These are phyloP conservation scores for Ips typographus DNA, from an alignment of 1,140 invertebrate species.

Conservation along the genomic window DNA sequence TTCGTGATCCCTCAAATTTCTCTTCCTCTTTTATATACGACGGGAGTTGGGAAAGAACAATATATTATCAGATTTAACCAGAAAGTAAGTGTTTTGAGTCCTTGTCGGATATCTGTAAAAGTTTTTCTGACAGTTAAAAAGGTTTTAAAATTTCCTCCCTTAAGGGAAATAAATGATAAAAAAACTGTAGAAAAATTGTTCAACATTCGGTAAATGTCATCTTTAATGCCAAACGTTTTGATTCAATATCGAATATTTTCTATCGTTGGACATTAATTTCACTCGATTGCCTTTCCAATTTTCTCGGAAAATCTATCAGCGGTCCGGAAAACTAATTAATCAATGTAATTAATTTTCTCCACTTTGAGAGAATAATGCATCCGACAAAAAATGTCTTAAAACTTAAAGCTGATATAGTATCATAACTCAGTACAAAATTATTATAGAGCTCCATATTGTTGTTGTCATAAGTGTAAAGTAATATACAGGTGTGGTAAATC, in stretches of 20 bases:
- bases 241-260: conserved; percentile 14
- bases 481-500: background rate
- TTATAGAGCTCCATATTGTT: background rate
- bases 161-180: no score
- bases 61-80: background rate
- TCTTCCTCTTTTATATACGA: background rate
- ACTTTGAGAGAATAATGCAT: no score
- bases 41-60: background rate
- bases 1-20: conserved; percentile 1
- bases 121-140: no score
- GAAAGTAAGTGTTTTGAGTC: background rate
- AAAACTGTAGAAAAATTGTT: no score
- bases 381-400: conserved; percentile 8
- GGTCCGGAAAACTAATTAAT: conserved; percentile 23
- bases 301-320: conserved; percentile 24
- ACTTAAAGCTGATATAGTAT: background rate
- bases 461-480: background rate
- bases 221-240: no score
- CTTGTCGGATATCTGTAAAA: background rate
- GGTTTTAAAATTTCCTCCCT: no score
- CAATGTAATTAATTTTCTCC: conserved; percentile 22
- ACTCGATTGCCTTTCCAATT: conserved; percentile 15
- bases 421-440: background rate
- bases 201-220: no score
- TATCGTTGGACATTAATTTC: conserved; percentile 26